phyloP scores from a whole-genome alignment of 2,888 invertebrate species.

The Philereme vetulata region DNA sequence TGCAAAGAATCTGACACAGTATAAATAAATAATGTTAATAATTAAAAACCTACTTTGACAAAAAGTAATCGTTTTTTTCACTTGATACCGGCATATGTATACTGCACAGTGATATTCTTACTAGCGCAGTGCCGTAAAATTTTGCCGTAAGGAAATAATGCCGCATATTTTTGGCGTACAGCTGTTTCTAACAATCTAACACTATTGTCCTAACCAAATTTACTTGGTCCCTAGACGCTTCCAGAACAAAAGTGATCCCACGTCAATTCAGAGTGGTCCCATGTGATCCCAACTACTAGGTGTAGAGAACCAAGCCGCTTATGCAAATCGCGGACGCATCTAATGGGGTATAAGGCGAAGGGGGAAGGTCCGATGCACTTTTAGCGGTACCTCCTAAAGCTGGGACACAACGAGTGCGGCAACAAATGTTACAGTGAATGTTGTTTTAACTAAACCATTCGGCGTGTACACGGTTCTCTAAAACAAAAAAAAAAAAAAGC shows the following conservation, averaged over 20 bases:
- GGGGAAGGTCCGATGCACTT: conserved; percentile 66
- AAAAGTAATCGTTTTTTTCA: no score
- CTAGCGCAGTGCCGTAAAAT: no score
- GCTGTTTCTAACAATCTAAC: no score
- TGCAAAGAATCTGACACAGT: no score
- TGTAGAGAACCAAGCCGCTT: conserved; percentile 81
- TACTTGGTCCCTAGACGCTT: conserved; percentile 42
- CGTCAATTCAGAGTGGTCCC: conserved; percentile 62
- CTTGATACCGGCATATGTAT: no score
- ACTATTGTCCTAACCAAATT: conserved; percentile 44
- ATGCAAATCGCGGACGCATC: conserved; percentile 82
- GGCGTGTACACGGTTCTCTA: neutral
- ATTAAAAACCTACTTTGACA: no score
- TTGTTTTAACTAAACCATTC: conserved; percentile 14
- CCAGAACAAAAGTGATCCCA: conserved; percentile 40
- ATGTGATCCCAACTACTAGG: conserved; percentile 81
- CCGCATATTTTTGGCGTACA: no score
- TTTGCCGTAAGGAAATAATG: no score
- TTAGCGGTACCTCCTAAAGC: conserved; percentile 47
- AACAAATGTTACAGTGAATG: conserved; percentile 24
- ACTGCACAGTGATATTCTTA: no score
- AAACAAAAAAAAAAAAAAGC: no score
- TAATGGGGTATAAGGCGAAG: conserved; percentile 72
- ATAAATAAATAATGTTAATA: no score
- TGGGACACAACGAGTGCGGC: conserved; percentile 14